These are phyloP conservation scores for Ibidorhyncha struthersii DNA, from an alignment of 2,113 vertebrate genomes.

Conservation along the genomic window DNA sequence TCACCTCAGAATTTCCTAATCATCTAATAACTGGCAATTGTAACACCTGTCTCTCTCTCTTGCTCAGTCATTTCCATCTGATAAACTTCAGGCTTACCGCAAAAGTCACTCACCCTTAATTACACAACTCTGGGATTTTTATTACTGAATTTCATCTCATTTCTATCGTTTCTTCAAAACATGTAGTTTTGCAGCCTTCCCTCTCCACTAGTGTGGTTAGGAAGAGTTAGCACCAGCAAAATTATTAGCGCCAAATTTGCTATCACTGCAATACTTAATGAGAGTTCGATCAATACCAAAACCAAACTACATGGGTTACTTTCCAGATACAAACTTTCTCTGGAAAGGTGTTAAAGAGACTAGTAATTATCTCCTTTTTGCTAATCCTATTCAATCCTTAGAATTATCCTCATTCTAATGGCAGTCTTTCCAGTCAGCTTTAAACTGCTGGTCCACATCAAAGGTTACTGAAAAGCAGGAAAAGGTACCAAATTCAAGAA, in stretches of 20 bases:
- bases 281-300: not conserved
- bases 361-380: not conserved
- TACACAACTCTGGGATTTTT: not conserved
- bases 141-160: not conserved
- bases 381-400: not conserved
- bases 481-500: not conserved
- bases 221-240: not conserved
- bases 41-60: not conserved
- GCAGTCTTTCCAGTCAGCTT: not conserved
- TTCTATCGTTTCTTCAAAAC: not conserved
- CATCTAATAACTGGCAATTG: not conserved
- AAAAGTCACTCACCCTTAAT: not conserved
- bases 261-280: not conserved
- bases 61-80: not conserved
- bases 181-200: not conserved
- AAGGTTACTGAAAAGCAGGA: not conserved
- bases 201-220: not conserved
- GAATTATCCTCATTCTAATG: not conserved
- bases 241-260: rapidly evolving
- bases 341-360: not conserved
- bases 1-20: not conserved
- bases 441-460: not conserved
- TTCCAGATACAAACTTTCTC: not conserved
- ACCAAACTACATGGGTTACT: not conserved
- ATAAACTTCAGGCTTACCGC: not conserved